Percentiles rank a stretch among this genome's conserved stretches.
Conservation (phyloP, 2,888 invertebrate genomes). For the Myathropa florea region DNA sequence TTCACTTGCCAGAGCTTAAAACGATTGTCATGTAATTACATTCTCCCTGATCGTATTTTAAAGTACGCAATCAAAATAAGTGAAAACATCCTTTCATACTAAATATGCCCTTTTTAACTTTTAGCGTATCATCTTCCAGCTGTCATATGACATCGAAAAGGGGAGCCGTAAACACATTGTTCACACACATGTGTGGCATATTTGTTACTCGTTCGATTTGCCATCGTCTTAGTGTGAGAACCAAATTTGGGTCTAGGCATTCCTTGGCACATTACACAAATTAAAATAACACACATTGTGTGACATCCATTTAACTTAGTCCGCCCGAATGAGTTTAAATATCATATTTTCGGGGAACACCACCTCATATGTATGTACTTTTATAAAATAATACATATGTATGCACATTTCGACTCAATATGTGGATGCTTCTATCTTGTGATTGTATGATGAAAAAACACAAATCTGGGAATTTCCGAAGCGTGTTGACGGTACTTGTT, state of each 20-base stretch:
- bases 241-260: conserved; percentile 32
- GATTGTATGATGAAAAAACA: conserved; percentile 4
- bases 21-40: conserved; percentile 62
- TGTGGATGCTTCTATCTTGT: neutral
- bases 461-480: conserved; percentile 25
- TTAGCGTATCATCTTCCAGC: conserved; percentile 14
- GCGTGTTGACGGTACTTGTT: conserved; percentile 14
- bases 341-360: conserved; percentile 17
- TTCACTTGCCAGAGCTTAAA: conserved; percentile 38
- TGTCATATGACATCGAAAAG: conserved; percentile 1
- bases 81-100: conserved; percentile 39
- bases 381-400: neutral
- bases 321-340: conserved; percentile 28
- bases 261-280: conserved; percentile 33
- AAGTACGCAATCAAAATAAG: conserved; percentile 55
- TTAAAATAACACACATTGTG: conserved; percentile 55
- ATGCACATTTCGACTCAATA: neutral
- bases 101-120: conserved; percentile 16
- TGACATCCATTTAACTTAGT: conserved; percentile 37
- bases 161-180: conserved; percentile 26
- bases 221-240: conserved; percentile 54
- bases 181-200: conserved; percentile 50
- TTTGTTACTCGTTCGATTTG: conserved; percentile 35
- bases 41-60: conserved; percentile 30
- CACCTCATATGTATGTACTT: neutral